phyloP scores from a whole-genome alignment of 2,797 vertebrate species.

The Poeciliopsis presidionis region DNA sequence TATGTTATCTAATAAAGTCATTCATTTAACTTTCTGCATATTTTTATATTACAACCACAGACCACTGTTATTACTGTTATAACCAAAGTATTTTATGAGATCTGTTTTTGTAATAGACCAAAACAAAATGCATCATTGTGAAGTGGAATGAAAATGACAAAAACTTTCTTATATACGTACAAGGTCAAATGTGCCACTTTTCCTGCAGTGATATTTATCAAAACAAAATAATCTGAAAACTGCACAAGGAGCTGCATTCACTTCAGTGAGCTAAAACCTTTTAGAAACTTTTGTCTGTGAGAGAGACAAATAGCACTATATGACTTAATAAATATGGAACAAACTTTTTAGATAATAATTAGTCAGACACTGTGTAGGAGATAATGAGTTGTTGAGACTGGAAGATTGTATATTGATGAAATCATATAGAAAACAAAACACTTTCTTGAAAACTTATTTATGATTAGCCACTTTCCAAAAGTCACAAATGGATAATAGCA shows the following conservation, averaged over 20 bases:
- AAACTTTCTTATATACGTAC: no score
- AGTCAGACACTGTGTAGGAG: neutral
- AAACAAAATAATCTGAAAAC: neutral
- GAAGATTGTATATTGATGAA: neutral
- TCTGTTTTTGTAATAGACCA: neutral
- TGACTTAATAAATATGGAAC: neutral
- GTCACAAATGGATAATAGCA: neutral
- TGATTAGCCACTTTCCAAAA: neutral
- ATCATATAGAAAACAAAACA: neutral
- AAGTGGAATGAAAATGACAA: neutral
- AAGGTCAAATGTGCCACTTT: no score
- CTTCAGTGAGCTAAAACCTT: neutral
- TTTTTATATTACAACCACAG: neutral
- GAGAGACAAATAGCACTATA: neutral
- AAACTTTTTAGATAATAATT: neutral
- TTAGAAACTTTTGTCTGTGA: neutral
- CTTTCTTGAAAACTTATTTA: neutral
- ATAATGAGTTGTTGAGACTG: slow-evolving; percentile 2
- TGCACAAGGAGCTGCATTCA: neutral
- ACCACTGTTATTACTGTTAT: neutral
- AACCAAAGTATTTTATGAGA: neutral
- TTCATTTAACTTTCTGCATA: neutral
- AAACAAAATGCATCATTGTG: neutral
- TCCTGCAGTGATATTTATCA: neutral
- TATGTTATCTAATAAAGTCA: neutral